A percentile compares a stretch with the other conserved stretches of the same genome.
These are phyloP conservation scores for Scaptodrosophila lebanonensis DNA, from an alignment of 1,140 invertebrate species.

Conservation along the genomic window DNA sequence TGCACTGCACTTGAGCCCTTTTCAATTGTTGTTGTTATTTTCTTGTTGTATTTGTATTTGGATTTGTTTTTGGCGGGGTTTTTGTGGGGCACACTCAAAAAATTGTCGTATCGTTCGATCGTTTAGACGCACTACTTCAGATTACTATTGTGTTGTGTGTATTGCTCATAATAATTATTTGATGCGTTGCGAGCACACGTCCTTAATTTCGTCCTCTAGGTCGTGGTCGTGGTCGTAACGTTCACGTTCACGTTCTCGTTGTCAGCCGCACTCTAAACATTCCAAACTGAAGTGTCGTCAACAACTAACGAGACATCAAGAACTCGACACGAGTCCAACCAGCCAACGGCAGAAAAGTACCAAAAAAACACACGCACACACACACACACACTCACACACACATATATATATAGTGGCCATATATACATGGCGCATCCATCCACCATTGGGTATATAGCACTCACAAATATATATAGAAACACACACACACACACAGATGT, in stretches of 20 bases:
- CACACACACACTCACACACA: constrained; percentile 1
- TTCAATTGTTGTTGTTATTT: no score
- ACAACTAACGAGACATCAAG: constrained; percentile 77
- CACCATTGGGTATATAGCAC: constrained; percentile 61
- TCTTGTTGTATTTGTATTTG: no score
- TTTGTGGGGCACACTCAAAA: no score
- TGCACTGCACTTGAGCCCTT: no score
- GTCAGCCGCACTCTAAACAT: constrained; percentile 70
- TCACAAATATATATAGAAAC: constrained; percentile 7
- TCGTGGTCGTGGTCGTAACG: no score
- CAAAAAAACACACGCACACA: constrained; percentile 39
- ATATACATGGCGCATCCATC: constrained; percentile 52
- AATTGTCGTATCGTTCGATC: no score
- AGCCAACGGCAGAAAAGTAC: constrained; percentile 70
- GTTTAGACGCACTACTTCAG: no score
- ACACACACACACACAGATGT: constrained; percentile 7
- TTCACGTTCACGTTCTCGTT: constrained; percentile 10
- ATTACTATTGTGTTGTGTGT: no score
- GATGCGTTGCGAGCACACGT: no score
- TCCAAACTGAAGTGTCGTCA: constrained; percentile 77
- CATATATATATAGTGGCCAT: constrained; percentile 26
- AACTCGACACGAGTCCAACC: constrained; percentile 75
- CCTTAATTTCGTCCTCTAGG: no score
- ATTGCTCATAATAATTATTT: no score
- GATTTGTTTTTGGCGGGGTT: no score